These are phyloP conservation scores for Daptonema setosum DNA, from an alignment of 2,888 invertebrate genomes.

Conservation along the genomic window DNA sequence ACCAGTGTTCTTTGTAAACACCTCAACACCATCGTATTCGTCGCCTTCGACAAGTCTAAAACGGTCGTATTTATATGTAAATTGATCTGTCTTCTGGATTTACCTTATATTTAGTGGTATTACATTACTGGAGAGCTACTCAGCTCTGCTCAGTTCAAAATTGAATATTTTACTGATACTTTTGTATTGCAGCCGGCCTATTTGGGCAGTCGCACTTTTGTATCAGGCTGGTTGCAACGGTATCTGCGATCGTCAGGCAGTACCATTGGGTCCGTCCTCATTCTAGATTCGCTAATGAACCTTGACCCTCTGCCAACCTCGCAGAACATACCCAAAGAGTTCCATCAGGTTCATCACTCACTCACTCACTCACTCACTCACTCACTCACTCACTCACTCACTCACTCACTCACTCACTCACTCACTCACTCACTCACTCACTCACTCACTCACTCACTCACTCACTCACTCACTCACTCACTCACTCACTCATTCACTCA, in stretches of 20 bases:
- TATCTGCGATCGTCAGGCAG: neutral
- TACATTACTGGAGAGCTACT: no score
- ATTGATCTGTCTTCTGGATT: no score
- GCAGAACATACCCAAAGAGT: neutral
- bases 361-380: neutral
- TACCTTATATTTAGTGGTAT: no score
- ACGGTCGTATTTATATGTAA: no score
- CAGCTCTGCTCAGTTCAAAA: no score
- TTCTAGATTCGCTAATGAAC: neutral
- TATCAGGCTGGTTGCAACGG: neutral
- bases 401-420: neutral
- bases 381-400: neutral
- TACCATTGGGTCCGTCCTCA: neutral
- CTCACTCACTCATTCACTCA: neutral
- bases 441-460: neutral
- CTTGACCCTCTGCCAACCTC: neutral
- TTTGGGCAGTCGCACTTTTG: neutral
- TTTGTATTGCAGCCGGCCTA: neutral
- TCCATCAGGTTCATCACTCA: neutral
- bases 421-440: neutral
- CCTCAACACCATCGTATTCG: neutral
- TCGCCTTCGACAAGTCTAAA: neutral
- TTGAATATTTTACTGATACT: no score
- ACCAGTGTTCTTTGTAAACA: neutral
- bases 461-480: neutral